Conservation (phyloP, 2,113 vertebrate genomes). For the Centropus bengalensis region DNA sequence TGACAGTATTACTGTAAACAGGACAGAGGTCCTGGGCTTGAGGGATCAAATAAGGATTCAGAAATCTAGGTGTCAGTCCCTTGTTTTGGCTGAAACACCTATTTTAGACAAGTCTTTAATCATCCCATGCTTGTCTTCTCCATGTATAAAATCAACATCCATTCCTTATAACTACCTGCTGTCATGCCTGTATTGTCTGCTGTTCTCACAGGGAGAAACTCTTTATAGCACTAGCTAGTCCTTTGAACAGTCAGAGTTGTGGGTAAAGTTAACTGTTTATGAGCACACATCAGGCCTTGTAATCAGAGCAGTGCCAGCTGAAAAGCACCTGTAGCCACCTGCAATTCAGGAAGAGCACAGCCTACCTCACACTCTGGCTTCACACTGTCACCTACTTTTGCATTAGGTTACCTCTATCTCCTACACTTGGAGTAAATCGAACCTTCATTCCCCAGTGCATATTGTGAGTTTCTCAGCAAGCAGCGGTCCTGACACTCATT, state of each 20-base stretch:
- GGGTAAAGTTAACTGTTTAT: neutral
- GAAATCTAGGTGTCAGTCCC: neutral
- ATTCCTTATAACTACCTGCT: neutral
- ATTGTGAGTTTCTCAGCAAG: neutral
- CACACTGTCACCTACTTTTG: neutral
- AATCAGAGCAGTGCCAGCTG: neutral
- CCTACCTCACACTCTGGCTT: neutral
- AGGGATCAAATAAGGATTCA: neutral
- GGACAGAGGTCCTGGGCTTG: neutral
- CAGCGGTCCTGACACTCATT: neutral
- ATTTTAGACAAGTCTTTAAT: neutral
- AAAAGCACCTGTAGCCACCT: neutral
- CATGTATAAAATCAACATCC: neutral
- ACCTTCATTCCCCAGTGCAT: neutral
- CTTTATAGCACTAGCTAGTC: neutral
- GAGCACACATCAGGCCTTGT: neutral
- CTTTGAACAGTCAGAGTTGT: neutral
- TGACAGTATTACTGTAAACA: neutral
- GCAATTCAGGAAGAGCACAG: neutral
- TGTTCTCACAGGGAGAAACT: neutral
- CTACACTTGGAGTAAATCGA: neutral
- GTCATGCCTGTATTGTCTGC: neutral
- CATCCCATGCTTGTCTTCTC: neutral
- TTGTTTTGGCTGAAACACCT: neutral
- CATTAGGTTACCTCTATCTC: neutral